A percentile compares a stretch with the other conserved stretches of the same genome.
phyloP scores from a whole-genome alignment of 2,888 invertebrate genomes.

The Papilio elwesi region DNA sequence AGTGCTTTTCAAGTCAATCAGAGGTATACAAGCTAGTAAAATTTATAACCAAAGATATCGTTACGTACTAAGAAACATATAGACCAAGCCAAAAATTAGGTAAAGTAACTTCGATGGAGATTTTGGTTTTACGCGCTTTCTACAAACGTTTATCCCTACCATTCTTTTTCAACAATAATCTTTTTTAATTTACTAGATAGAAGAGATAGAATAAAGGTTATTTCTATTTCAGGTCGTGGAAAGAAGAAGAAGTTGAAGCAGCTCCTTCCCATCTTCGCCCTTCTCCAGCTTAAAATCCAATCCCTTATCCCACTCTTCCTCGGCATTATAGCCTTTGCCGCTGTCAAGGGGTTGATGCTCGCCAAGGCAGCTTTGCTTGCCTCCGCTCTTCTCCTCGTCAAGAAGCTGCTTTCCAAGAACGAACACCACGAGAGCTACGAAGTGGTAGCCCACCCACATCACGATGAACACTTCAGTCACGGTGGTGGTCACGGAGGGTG shows the following conservation, averaged over 20 bases:
- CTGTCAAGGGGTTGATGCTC: slow-evolving; percentile 92
- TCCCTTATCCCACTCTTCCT: slow-evolving; percentile 91
- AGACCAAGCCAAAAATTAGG: too few species aligned
- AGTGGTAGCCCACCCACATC: slow-evolving; percentile 88
- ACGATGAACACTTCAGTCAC: slow-evolving; percentile 83
- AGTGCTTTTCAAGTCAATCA: too few species aligned
- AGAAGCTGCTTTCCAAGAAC: slow-evolving; percentile 89
- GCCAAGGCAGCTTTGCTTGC: slow-evolving; percentile 93
- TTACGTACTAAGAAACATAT: too few species aligned
- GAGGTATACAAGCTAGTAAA: too few species aligned
- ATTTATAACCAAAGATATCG: too few species aligned
- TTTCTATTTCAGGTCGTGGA: slow-evolving; percentile 86
- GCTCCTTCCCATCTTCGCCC: slow-evolving; percentile 89
- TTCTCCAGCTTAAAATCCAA: slow-evolving; percentile 91
- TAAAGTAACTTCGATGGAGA: too few species aligned
- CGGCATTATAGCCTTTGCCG: slow-evolving; percentile 89
- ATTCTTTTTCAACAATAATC: too few species aligned
- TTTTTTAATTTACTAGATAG: too few species aligned
- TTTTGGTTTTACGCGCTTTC: too few species aligned
- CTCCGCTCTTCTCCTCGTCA: slow-evolving; percentile 86
- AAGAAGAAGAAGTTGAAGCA: slow-evolving; percentile 92
- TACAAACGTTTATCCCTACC: too few species aligned
- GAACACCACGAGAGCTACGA: slow-evolving; percentile 89
- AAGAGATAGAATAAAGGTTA: too few species aligned
- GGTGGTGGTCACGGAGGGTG: slow-evolving; percentile 85